Percentiles rank a stretch among this genome's conserved stretches.
Evolutionary conservation across 1,140 invertebrate species (phyloP).

Genomic region (Ericerus pela): DNA sequence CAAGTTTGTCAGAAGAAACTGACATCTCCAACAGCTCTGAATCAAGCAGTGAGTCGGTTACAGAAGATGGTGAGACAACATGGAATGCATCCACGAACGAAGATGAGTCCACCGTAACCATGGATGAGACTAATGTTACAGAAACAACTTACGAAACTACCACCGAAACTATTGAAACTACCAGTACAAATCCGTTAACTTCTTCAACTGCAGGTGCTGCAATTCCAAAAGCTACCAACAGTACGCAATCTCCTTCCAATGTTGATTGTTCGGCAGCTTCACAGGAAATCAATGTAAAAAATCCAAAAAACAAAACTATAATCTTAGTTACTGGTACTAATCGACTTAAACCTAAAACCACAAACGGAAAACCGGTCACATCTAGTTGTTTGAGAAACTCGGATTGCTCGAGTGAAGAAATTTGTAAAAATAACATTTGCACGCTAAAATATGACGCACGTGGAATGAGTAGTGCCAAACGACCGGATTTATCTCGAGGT

Average conservation of each 20-base stretch:
- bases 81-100: no score
- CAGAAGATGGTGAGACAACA: no score
- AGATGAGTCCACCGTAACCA: no score
- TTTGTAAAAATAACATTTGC: constrained; percentile 3
- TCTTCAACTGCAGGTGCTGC: no score
- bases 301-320: not conserved
- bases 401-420: not conserved
- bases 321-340: not conserved
- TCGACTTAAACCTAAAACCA: not conserved
- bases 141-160: no score
- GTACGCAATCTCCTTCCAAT: not conserved
- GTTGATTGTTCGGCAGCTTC: not conserved
- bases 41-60: no score
- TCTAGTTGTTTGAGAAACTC: not conserved
- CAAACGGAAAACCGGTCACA: not conserved
- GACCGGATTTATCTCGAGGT: constrained; percentile 3
- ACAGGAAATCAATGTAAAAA: not conserved
- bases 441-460: constrained; percentile 1
- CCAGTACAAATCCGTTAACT: no score
- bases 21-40: no score
- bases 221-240: no score
- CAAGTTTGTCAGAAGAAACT: no score
- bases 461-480: not conserved
- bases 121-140: no score
- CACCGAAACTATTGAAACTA: no score